These are phyloP conservation scores for Anadara kagoshimensis DNA, from an alignment of 1,140 invertebrate species.

Conservation along the genomic window DNA sequence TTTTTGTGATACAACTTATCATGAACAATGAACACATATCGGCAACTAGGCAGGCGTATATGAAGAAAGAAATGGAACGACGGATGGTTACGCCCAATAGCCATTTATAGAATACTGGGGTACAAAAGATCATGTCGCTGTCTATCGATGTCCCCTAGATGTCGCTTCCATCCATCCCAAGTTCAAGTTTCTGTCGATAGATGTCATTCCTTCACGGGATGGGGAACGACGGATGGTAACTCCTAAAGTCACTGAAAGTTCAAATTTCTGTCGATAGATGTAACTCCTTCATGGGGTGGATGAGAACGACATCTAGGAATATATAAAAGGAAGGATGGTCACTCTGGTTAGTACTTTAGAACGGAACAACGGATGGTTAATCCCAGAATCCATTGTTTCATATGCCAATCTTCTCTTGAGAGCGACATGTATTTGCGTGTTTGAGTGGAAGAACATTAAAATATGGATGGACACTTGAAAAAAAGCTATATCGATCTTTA, in stretches of 20 bases:
- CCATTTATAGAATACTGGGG: background rate
- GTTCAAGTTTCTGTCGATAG: background rate
- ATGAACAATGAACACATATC: constrained; percentile 5
- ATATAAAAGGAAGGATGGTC: no score
- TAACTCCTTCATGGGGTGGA: background rate
- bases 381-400: no score
- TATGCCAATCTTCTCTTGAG: no score
- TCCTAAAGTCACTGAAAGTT: background rate
- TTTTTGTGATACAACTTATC: constrained; percentile 1
- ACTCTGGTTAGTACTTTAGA: no score
- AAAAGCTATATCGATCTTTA: no score
- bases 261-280: background rate
- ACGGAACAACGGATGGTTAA: no score
- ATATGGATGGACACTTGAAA: no score
- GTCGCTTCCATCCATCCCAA: background rate
- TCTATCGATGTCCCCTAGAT: background rate
- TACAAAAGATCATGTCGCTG: background rate
- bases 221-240: background rate
- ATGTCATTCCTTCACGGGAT: background rate
- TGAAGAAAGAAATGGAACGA: constrained; percentile 6
- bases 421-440: no score
- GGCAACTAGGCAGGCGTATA: background rate
- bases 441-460: no score
- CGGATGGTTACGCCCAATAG: constrained; percentile 1
- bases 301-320: no score